Conservation (phyloP, 2,888 invertebrate species). For the Uropetala carovei region DNA sequence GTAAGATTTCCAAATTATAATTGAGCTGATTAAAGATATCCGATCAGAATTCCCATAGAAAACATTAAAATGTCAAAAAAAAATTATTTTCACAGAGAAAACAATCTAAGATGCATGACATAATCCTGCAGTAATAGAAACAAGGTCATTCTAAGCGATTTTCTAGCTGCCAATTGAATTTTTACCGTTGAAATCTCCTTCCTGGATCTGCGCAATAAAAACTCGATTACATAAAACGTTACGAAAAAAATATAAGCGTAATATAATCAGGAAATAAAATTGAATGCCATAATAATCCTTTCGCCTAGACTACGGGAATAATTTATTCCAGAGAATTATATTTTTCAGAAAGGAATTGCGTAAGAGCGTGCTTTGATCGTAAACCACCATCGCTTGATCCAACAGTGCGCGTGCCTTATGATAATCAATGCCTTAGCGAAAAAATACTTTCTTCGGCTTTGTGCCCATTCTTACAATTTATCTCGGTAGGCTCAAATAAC, state of each 20-base stretch:
- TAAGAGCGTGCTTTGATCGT: not conserved
- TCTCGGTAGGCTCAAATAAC: not conserved
- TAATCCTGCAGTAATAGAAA: too few species aligned
- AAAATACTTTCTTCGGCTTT: not conserved
- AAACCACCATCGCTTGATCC: not conserved
- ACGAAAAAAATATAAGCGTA: not conserved
- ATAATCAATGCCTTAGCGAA: constrained; percentile 16
- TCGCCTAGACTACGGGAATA: not conserved
- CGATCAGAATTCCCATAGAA: too few species aligned
- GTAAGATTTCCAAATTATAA: too few species aligned
- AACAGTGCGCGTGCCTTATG: not conserved
- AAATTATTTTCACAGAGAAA: too few species aligned
- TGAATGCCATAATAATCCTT: not conserved
- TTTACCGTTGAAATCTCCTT: not conserved
- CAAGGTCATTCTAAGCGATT: too few species aligned
- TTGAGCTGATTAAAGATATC: too few species aligned
- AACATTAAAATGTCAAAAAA: too few species aligned
- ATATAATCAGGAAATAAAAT: not conserved
- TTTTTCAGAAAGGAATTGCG: not conserved
- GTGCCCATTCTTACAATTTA: not conserved
- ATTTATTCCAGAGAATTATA: not conserved
- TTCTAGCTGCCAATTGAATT: too few species aligned
- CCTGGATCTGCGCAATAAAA: not conserved
- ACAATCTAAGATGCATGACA: too few species aligned
- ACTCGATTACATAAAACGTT: not conserved